Evolutionary conservation across 2,113 vertebrate species (phyloP), one percentile per base, ranked within the genome.

Genomic region (Proteles cristata): DNA sequence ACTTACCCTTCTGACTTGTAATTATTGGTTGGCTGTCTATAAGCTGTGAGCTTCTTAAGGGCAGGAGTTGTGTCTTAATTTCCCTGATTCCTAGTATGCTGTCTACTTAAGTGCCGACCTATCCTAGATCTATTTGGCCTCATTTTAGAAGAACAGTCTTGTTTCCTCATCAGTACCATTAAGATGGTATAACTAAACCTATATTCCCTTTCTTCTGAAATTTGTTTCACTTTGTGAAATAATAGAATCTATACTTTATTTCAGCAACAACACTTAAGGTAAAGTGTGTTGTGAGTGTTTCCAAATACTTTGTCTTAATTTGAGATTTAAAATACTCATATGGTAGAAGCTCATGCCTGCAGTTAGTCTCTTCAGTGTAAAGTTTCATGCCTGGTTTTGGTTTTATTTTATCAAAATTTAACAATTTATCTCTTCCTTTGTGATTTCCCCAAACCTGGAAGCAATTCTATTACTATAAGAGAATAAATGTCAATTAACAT

Each of bases 331-430:
- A 88, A 92, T 94, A 92, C n/a, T 85, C 28, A 43, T 12, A 53
- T 74, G 26, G 33, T 76, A 90, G 48, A 93, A 95, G 86, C 21
- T 69, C 9, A 35, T 55, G 43, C 39, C 65, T 95, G 48, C 50
- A 82, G 35, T 76, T 92, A 76, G 73, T 48, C 43, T 28, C 23
- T 81, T 94, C 11, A 16, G 45, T 81, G 4, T 76, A 81, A 91
- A 82, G 31, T 69, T 81, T 74, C n/a, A 48, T 81, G 65, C 33
- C 48, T 89, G 31, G 86, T 85, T 9, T 73, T 94, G 65, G 7
- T 93, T 88, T 96, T 76, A 81, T 65, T 97, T 95, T 84, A 79
- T 77, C 43, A 94, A 73, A 66, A 80, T 45, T 69, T 94, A 55
- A 50, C 53, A 68, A 10, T 87, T 86, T 94, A 25, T 76, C 28